Evolutionary conservation across 2,888 invertebrate genomes (phyloP).

Genomic region (Pemphredon lugubris): DNA sequence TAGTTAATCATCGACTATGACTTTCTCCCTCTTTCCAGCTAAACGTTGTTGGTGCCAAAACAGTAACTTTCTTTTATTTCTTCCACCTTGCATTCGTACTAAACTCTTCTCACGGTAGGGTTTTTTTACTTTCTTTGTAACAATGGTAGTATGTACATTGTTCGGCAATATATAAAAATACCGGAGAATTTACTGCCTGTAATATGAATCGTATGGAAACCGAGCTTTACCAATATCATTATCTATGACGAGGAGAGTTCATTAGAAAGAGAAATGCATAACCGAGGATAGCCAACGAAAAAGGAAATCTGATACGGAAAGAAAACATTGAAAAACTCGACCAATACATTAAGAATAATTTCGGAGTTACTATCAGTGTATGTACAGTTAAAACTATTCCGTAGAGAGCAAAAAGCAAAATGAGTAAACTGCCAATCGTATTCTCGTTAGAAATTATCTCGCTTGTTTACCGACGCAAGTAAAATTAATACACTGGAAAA

Average conservation of each 20-base stretch:
- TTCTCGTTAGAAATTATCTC: conserved; percentile 39
- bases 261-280: too few species aligned
- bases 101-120: too few species aligned
- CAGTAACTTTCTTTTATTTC: too few species aligned
- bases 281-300: too few species aligned
- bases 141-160: conserved; percentile 11
- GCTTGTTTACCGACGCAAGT: conserved; percentile 45
- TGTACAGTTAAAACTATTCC: conserved; percentile 28
- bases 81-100: too few species aligned
- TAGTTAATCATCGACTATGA: conserved; percentile 10
- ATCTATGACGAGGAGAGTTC: too few species aligned
- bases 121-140: too few species aligned
- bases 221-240: too few species aligned
- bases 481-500: conserved; percentile 16
- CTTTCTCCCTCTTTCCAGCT: neutral
- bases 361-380: conserved; percentile 17
- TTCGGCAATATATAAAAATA: too few species aligned
- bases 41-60: too few species aligned
- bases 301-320: conserved; percentile 11
- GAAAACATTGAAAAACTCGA: conserved; percentile 19
- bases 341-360: conserved; percentile 24
- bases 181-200: too few species aligned
- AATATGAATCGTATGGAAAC: too few species aligned
- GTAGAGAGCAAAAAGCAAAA: conserved; percentile 40
- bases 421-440: conserved; percentile 51